Percentiles rank a stretch among this genome's conserved stretches.
phyloP scores from a whole-genome alignment of 2,797 vertebrate species.

The Scolopax bukidnonensis region DNA sequence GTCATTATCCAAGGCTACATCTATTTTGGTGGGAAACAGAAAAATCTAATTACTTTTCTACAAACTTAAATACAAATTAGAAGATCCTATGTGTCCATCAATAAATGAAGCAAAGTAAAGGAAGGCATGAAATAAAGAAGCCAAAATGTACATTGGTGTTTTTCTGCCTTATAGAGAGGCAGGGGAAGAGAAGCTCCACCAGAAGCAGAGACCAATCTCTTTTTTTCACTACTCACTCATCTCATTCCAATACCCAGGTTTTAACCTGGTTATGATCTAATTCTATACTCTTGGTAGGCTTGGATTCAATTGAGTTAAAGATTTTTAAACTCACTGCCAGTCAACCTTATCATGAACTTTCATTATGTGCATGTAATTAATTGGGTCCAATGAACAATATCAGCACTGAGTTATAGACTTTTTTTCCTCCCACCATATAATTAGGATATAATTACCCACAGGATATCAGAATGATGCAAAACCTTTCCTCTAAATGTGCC shows the following conservation, averaged over 20 bases:
- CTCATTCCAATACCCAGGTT: conserved; percentile 67
- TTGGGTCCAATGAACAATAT: conserved; percentile 85
- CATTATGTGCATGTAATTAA: conserved; percentile 87
- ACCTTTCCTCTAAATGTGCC: conserved; percentile 85
- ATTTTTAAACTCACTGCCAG: conserved; percentile 83
- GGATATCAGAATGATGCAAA: conserved; percentile 89
- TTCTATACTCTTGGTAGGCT: conserved; percentile 68
- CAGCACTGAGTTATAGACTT: conserved; percentile 84
- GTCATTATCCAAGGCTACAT: neutral
- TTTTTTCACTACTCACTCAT: conserved; percentile 52
- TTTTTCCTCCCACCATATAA: conserved; percentile 80
- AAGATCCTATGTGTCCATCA: neutral
- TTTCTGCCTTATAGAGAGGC: neutral
- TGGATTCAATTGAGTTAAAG: conserved; percentile 81
- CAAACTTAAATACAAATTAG: neutral
- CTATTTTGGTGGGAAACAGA: neutral
- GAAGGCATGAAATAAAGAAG: neutral
- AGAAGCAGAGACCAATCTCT: neutral
- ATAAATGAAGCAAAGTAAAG: neutral
- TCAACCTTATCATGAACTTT: conserved; percentile 86
- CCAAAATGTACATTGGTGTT: neutral
- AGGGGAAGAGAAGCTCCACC: neutral
- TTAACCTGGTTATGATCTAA: conserved; percentile 78
- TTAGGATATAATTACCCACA: conserved; percentile 89
- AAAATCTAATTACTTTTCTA: conserved; percentile 9